Conservation (phyloP, 2,888 invertebrate genomes). For the Crossocerus cetratus region DNA sequence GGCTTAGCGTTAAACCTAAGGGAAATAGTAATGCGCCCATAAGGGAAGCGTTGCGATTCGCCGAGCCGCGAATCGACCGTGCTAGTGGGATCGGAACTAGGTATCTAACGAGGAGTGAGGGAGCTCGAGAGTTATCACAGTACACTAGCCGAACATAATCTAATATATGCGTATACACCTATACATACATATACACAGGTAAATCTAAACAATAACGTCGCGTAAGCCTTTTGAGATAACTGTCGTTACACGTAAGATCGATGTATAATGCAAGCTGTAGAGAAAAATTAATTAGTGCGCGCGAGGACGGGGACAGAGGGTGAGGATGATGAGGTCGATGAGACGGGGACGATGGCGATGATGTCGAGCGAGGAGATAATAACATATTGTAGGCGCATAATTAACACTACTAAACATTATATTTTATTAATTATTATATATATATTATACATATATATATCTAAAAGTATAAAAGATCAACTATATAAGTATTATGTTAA, state of each 20-base stretch:
- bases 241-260: conserved; percentile 42
- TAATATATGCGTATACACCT: too few species aligned
- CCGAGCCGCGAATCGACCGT: conserved; percentile 19
- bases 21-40: background rate
- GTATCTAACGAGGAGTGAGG: conserved; percentile 47
- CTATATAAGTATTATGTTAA: conserved; percentile 70
- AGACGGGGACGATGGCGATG: conserved; percentile 66
- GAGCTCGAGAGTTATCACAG: conserved; percentile 60
- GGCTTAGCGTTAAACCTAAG: background rate
- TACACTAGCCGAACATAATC: conserved; percentile 39
- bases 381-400: conserved; percentile 70
- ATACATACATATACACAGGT: too few species aligned
- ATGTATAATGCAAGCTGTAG: conserved; percentile 43
- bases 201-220: conserved; percentile 23
- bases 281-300: conserved; percentile 32
- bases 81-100: conserved; percentile 5
- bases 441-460: conserved; percentile 50
- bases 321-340: conserved; percentile 33
- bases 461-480: conserved; percentile 64
- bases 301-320: conserved; percentile 33
- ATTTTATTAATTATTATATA: conserved; percentile 74
- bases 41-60: conserved; percentile 5
- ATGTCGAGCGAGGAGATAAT: conserved; percentile 61
- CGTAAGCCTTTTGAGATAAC: conserved; percentile 58
- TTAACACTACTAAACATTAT: conserved; percentile 74